phyloP scores from a whole-genome alignment of 1,140 invertebrate species.

The Hycleus phaleratus region DNA sequence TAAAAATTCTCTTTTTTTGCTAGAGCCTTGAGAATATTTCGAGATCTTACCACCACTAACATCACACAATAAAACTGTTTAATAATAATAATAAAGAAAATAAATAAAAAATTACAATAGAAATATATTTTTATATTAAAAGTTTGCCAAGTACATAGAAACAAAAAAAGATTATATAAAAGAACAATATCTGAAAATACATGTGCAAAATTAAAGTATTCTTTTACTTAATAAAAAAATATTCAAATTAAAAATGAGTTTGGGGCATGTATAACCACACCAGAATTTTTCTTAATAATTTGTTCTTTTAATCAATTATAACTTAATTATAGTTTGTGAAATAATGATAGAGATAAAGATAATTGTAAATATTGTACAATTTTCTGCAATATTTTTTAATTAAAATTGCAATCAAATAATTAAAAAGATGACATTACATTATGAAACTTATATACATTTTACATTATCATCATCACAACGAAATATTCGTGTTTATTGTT shows the following conservation, averaged over 20 bases:
- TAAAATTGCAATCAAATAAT: background rate
- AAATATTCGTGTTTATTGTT: background rate
- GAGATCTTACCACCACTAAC: constrained; percentile 29
- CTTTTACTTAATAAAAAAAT: no score
- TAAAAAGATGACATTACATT: constrained; percentile 12
- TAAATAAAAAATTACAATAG: constrained; percentile 29
- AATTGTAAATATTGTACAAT: no score
- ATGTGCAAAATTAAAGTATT: constrained; percentile 19
- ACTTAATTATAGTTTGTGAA: no score
- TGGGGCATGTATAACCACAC: constrained; percentile 38
- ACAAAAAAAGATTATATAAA: constrained; percentile 35
- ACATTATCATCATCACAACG: constrained; percentile 20
- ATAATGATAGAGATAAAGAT: no score
- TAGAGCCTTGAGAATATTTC: constrained; percentile 24
- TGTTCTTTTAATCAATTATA: no score
- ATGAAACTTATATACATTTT: constrained; percentile 26
- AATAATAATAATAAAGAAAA: background rate
- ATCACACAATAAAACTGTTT: constrained; percentile 27
- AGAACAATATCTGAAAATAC: constrained; percentile 27
- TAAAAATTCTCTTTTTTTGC: background rate
- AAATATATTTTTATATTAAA: constrained; percentile 39
- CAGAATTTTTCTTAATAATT: background rate
- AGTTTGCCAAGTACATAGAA: constrained; percentile 37
- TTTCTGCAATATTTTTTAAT: no score
- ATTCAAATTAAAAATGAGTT: constrained; percentile 20